phyloP scores from a whole-genome alignment of 2,888 invertebrate genomes.

The Gymnosoma rotundatum region DNA sequence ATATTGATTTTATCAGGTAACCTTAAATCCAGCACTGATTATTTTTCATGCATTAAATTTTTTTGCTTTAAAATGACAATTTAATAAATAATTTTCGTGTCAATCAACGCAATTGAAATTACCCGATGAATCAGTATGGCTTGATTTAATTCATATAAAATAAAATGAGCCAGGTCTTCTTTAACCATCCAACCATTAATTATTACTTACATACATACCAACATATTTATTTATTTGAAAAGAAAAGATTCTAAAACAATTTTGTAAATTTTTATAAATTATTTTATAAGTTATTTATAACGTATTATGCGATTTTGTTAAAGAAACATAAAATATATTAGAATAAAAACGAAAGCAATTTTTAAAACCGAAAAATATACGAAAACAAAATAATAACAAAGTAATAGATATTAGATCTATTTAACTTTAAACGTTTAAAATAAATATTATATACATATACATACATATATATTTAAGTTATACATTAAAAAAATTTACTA shows the following conservation, averaged over 20 bases:
- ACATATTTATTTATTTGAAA: constrained; percentile 42
- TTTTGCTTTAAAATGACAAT: too few species aligned
- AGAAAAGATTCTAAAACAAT: constrained; percentile 38
- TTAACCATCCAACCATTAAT: constrained; percentile 60
- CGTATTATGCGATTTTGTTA: constrained; percentile 47
- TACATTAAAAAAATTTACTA: constrained; percentile 61
- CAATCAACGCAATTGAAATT: too few species aligned
- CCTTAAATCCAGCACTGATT: too few species aligned
- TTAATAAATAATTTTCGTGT: too few species aligned
- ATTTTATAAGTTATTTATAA: constrained; percentile 42
- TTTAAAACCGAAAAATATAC: constrained; percentile 50
- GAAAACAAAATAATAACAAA: constrained; percentile 35
- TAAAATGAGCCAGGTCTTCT: constrained; percentile 60
- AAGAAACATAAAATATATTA: constrained; percentile 13
- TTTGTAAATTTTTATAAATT: constrained; percentile 32
- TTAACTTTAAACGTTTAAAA: constrained; percentile 55
- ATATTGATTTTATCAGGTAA: too few species aligned
- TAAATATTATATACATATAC: constrained; percentile 11
- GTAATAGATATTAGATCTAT: constrained; percentile 56
- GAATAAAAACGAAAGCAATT: constrained; percentile 62
- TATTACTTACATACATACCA: background rate
- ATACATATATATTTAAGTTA: constrained; percentile 42
- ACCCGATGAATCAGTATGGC: too few species aligned
- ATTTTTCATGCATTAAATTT: too few species aligned
- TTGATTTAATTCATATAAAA: background rate